Conservation (phyloP, 2,113 vertebrate species). For the Myrmophylax atrothorax region DNA sequence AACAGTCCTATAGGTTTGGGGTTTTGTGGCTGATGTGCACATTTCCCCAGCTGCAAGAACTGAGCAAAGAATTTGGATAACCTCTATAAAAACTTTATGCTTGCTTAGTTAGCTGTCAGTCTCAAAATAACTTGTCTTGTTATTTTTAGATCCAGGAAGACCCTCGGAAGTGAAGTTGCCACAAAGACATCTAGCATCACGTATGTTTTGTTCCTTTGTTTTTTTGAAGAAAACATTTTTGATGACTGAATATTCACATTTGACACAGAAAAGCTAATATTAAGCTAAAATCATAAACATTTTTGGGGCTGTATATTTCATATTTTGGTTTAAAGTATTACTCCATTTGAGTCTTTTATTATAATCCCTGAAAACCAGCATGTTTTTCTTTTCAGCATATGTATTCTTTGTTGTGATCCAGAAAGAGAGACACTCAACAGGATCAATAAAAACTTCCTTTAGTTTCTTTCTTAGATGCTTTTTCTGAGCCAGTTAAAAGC, state of each 20-base stretch:
- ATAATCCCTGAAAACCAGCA: background rate
- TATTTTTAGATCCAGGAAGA: slow-evolving; percentile 64
- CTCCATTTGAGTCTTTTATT: background rate
- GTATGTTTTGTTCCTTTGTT: slow-evolving; percentile 64
- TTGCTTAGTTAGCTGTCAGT: background rate
- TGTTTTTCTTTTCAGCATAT: background rate
- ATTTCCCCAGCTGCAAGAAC: background rate
- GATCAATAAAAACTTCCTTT: background rate
- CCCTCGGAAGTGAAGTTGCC: slow-evolving; percentile 40
- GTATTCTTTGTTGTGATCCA: background rate
- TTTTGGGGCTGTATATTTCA: background rate
- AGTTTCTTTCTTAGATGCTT: background rate
- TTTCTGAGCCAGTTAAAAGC: background rate
- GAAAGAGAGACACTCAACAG: background rate
- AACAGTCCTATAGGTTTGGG: background rate
- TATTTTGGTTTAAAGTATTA: background rate
- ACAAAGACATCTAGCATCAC: slow-evolving; percentile 58
- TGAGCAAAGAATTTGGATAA: background rate
- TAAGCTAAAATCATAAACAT: background rate
- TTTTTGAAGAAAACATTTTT: background rate
- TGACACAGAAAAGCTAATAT: background rate
- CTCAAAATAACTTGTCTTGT: background rate
- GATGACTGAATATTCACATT: background rate
- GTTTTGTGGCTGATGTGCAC: background rate
- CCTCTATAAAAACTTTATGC: background rate